Evolutionary conservation across 2,113 vertebrate species (phyloP).

Genomic region (Scolopax mira): DNA sequence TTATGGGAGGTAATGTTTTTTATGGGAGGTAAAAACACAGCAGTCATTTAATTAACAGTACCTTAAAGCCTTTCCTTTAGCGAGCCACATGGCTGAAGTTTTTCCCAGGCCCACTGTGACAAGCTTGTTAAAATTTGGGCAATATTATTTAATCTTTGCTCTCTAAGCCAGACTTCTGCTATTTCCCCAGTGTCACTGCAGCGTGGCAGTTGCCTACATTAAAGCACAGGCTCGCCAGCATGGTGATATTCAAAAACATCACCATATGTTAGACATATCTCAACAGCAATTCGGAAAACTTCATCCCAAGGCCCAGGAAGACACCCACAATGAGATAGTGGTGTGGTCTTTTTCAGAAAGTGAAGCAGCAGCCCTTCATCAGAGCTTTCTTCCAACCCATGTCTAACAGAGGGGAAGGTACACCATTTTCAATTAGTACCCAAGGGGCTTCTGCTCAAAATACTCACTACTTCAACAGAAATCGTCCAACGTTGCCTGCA

Average conservation of each 20-base stretch:
- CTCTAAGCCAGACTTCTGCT: neutral
- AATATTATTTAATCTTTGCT: neutral
- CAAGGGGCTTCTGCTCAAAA: neutral
- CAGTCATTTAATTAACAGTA: slow-evolving; percentile 27
- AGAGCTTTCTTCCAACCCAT: neutral
- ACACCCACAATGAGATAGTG: fast-evolving
- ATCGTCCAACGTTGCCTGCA: neutral
- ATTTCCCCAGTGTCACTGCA: neutral
- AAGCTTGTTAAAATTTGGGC: slow-evolving; percentile 7
- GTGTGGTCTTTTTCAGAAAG: neutral
- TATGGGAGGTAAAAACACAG: slow-evolving; percentile 6
- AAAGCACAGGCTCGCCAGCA: fast-evolving
- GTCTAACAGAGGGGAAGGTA: neutral
- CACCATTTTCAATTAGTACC: neutral
- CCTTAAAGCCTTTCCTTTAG: neutral
- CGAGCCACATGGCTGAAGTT: neutral
- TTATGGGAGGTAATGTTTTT: neutral
- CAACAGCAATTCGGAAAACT: neutral
- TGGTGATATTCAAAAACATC: neutral
- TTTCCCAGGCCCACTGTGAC: neutral
- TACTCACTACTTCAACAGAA: neutral
- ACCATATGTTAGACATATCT: neutral
- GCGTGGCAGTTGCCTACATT: neutral
- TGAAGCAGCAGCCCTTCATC: neutral
- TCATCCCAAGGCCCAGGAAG: neutral